Percentiles rank a stretch among this genome's conserved stretches.
These are phyloP conservation scores for Neomorphus geoffroyi DNA, from an alignment of 2,797 vertebrate species.

Conservation along the genomic window DNA sequence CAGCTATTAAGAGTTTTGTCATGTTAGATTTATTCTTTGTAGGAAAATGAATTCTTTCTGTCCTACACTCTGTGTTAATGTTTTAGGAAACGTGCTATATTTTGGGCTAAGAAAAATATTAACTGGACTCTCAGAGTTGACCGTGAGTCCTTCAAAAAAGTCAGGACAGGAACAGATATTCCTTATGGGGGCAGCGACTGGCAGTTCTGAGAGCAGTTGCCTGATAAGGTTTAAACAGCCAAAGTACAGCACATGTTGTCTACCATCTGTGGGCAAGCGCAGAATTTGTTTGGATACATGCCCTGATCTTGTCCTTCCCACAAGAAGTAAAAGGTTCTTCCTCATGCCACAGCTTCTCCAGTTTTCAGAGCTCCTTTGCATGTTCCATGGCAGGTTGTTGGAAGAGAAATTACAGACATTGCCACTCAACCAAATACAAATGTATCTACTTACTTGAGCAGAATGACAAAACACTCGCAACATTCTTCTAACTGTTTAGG, in stretches of 20 bases:
- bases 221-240: neutral
- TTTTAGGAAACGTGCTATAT: neutral
- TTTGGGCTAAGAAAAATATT: neutral
- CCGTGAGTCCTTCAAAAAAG: neutral
- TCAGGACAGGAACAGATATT: neutral
- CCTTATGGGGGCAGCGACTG: neutral
- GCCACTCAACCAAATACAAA: neutral
- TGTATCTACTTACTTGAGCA: conserved; percentile 85
- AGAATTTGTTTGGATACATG: neutral
- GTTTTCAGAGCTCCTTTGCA: neutral
- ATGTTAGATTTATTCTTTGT: neutral
- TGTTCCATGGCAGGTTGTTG: neutral
- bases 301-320: neutral
- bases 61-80: neutral
- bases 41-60: neutral
- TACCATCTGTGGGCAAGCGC: neutral
- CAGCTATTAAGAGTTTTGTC: neutral
- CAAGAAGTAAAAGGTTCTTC: neutral
- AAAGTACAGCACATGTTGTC: neutral
- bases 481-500: conserved; percentile 84
- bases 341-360: neutral
- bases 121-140: neutral
- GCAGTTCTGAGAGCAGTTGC: neutral
- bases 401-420: neutral
- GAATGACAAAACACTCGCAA: conserved; percentile 84